Percentiles rank a stretch among this genome's conserved stretches.
Conservation (phyloP, 2,113 vertebrate genomes). For the Menura novaehollandiae region DNA sequence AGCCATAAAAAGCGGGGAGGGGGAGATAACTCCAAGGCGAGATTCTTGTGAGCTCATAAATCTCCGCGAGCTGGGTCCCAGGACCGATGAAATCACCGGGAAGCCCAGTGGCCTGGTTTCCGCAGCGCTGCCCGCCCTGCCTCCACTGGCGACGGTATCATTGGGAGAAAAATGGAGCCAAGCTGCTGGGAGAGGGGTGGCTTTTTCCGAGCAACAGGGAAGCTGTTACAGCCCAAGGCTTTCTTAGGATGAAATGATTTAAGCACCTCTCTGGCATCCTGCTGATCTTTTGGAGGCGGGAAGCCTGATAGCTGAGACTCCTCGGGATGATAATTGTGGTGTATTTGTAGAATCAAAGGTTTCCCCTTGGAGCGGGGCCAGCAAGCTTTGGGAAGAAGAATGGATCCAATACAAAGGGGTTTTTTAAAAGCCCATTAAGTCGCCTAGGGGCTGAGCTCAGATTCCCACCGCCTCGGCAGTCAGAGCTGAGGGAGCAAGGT, state of each 20-base stretch:
- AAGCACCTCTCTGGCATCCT: conserved; percentile 20
- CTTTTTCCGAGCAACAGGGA: background rate
- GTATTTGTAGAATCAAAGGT: conserved; percentile 55
- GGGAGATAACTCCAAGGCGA: background rate
- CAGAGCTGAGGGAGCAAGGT: background rate
- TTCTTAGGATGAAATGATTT: conserved; percentile 43
- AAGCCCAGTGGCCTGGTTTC: background rate
- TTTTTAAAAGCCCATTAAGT: conserved; percentile 55
- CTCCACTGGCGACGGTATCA: background rate
- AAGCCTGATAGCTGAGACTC: conserved; percentile 3
- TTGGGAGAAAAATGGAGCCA: background rate
- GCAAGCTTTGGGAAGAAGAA: conserved; percentile 46
- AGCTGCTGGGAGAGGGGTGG: background rate
- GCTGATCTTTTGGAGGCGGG: conserved; percentile 5
- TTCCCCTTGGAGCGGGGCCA: conserved; percentile 40
- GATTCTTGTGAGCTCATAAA: conserved; percentile 14
- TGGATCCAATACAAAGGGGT: conserved; percentile 14
- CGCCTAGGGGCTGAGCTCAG: conserved; percentile 13
- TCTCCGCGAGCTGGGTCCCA: background rate
- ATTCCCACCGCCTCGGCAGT: background rate
- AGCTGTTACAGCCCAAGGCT: background rate
- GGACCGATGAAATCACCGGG: background rate
- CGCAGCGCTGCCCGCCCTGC: background rate
- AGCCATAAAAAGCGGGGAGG: background rate
- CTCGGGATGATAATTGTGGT: conserved; percentile 40